phyloP scores from a whole-genome alignment of 1,140 invertebrate species.

The Papilio aristodemus region DNA sequence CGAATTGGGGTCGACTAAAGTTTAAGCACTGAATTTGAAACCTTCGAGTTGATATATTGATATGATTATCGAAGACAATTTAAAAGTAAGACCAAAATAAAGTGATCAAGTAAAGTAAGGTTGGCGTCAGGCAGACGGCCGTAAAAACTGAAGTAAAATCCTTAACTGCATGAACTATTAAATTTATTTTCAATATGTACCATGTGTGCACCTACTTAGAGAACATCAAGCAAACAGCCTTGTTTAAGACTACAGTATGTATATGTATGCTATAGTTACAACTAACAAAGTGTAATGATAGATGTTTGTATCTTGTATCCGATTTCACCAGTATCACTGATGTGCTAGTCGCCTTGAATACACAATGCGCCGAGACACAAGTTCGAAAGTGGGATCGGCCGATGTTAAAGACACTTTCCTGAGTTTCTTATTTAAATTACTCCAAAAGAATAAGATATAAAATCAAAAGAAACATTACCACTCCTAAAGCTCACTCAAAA shows the following conservation, averaged over 20 bases:
- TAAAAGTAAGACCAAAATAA: no score
- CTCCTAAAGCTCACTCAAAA: no score
- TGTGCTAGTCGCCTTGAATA: conserved; percentile 11
- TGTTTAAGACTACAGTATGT: no score
- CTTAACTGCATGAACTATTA: no score
- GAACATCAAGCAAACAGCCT: no score
- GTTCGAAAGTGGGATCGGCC: conserved; percentile 13
- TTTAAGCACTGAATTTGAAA: conserved; percentile 4
- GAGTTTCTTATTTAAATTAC: conserved; percentile 15
- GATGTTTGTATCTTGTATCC: neutral
- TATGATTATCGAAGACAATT: no score
- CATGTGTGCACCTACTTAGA: no score
- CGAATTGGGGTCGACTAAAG: conserved; percentile 12
- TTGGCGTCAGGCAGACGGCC: no score
- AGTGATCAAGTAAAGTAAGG: no score
- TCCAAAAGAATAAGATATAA: neutral
- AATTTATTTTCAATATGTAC: neutral
- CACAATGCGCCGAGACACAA: conserved; percentile 6
- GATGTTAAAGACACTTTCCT: conserved; percentile 12
- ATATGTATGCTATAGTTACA: neutral
- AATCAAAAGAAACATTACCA: neutral
- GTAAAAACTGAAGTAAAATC: no score
- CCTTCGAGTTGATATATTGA: no score
- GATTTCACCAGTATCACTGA: conserved; percentile 8
- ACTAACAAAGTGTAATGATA: conserved; percentile 17